Evolutionary conservation across 2,888 invertebrate genomes (phyloP), one percentile per base, ranked within the genome.

Genomic region (Troides helena): DNA sequence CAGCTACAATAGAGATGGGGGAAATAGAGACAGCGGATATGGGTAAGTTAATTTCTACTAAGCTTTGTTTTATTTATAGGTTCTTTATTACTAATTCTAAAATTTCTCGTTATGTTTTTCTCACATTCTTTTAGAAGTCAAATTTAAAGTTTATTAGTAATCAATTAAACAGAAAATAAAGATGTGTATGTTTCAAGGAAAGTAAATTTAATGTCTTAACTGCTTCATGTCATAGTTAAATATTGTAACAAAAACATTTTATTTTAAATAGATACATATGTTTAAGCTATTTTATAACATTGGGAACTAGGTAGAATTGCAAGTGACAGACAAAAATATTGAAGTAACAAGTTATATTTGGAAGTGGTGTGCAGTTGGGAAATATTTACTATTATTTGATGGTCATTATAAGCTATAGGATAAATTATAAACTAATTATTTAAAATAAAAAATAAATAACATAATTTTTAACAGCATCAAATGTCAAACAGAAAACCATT

Each of bases 1-100:
- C 72, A 86, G 93, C 79, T 93, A 90, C 85, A 93, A 85, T 85
- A 93, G 93, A 87, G 94, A 94, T 85, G 93, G 94, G 82, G 94
- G 90, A 85, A 94, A 83, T 91, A 93, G 86, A 91, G 93, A 89
- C 81, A 88, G 92, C 68, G 93, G 93, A 83, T 94, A 88, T 87
- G 94, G 94, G 94, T 94, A 86, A 94, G 94, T 90, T 21, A 76
- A 18, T 61, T 65, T 23, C 21, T 63, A 50, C 23, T 5, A 63
- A 53, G n/a, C 53, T 53, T 53, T 53, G 18, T 53, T 53, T 53
- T 53, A 53, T 18, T 53, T n/a, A 7, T n/a, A 53, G 18, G 7
- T 53, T 12, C 18, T 53, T 53, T 53, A n/a, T 53, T 53, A n/a
- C 12, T n/a, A 18, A 6, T 53, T 53, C 10, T 18, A 18, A 53